phyloP scores from a whole-genome alignment of 1,140 invertebrate genomes.

The Brachionus angularis region DNA sequence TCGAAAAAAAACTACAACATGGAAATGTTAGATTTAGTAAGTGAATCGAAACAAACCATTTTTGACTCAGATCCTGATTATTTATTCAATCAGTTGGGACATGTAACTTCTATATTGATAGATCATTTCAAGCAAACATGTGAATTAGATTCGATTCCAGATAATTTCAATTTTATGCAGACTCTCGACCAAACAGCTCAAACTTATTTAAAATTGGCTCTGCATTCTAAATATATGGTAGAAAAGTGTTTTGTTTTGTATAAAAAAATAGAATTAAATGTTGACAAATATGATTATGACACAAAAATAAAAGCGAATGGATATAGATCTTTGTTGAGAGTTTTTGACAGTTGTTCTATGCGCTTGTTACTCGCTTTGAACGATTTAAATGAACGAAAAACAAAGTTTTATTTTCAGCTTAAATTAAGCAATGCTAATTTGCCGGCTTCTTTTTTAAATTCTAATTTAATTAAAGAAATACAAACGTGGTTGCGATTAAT shows the following conservation, averaged over 20 bases:
- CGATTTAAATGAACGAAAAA: slow-evolving; percentile 39
- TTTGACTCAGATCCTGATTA: too few relatives aligned
- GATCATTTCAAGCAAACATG: neutral
- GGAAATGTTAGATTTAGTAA: too few relatives aligned
- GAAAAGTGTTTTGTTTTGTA: neutral
- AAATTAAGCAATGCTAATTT: slow-evolving; percentile 30
- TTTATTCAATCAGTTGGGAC: too few relatives aligned
- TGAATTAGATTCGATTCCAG: neutral
- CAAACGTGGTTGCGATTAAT: slow-evolving; percentile 35
- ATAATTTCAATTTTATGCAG: slow-evolving; percentile 33
- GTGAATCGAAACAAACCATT: too few relatives aligned
- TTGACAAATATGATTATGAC: slow-evolving; percentile 5
- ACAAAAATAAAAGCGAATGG: slow-evolving; percentile 34
- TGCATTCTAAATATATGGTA: slow-evolving; percentile 1
- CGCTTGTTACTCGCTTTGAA: slow-evolving; percentile 12
- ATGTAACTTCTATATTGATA: too few relatives aligned
- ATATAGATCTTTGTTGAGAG: slow-evolving; percentile 13
- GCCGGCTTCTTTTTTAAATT: slow-evolving; percentile 14
- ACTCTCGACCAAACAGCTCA: slow-evolving; percentile 11
- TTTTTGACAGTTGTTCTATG: slow-evolving; percentile 7
- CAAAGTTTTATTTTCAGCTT: slow-evolving; percentile 32
- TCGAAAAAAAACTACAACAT: too few relatives aligned
- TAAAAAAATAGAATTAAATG: slow-evolving; percentile 25
- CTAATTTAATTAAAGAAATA: neutral
- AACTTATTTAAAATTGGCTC: slow-evolving; percentile 10